A percentile compares a stretch with the other conserved stretches of the same genome.
These are phyloP conservation scores for Drosophila nr. perissopoda DNA, from an alignment of 2,888 invertebrate genomes.

Conservation along the genomic window DNA sequence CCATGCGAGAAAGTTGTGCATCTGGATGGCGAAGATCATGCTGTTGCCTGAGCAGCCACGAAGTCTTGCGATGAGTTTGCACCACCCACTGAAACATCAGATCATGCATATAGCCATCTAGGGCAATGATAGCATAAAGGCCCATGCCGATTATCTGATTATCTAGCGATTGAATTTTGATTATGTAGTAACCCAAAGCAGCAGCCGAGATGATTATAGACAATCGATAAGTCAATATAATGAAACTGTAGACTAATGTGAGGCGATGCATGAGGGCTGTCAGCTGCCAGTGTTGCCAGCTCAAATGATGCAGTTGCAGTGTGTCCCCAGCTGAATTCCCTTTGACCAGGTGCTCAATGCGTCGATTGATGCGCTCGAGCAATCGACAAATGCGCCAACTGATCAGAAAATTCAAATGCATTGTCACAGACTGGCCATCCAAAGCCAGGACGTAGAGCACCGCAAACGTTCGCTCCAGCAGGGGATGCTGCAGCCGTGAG, in stretches of 20 bases:
- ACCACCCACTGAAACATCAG: slow-evolving; percentile 19
- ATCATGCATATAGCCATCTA: slow-evolving; percentile 32
- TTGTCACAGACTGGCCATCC: slow-evolving; percentile 8
- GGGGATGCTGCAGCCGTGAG: fast-evolving
- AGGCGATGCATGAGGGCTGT: slow-evolving; percentile 19
- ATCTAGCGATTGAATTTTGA: neutral
- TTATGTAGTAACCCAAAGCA: slow-evolving; percentile 36
- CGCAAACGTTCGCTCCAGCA: neutral
- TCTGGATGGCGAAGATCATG: neutral
- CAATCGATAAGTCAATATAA: slow-evolving; percentile 27
- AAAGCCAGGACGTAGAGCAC: slow-evolving; percentile 6
- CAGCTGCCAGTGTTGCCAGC: slow-evolving; percentile 43
- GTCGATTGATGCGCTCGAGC: slow-evolving; percentile 25
- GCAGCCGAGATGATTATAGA: slow-evolving; percentile 16
- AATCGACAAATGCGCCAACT: slow-evolving; percentile 33
- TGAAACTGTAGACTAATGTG: slow-evolving; percentile 5
- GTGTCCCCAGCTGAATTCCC: neutral
- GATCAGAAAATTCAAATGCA: slow-evolving; percentile 42
- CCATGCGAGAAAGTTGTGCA: slow-evolving; percentile 13
- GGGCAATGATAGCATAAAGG: neutral
- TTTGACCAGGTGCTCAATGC: neutral
- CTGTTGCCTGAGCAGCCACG: slow-evolving; percentile 1
- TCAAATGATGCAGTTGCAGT: slow-evolving; percentile 40
- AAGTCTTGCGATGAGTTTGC: slow-evolving; percentile 15
- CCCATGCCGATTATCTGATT: neutral